A percentile compares a stretch with the other conserved stretches of the same genome.
phyloP scores from a whole-genome alignment of 2,888 invertebrate species.

The Caenorhabditis wallacei region DNA sequence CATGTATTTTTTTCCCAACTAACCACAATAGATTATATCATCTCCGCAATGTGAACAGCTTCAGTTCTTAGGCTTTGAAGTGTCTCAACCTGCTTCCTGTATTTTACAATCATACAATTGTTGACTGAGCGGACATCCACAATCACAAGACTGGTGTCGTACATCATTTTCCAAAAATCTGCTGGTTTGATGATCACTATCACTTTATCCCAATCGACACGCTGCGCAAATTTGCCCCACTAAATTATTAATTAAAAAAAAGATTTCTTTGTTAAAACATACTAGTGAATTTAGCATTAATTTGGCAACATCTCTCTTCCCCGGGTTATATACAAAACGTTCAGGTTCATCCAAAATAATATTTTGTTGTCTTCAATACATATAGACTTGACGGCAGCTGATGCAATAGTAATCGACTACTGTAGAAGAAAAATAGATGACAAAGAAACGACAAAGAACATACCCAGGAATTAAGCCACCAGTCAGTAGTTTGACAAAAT shows the following conservation, averaged over 20 bases:
- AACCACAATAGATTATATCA: neutral
- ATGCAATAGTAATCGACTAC: no score
- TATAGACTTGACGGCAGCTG: no score
- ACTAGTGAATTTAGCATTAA: slow-evolving; percentile 24
- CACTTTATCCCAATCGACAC: neutral
- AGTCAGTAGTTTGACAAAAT: no score
- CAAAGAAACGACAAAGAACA: no score
- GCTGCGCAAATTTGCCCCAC: slow-evolving; percentile 27
- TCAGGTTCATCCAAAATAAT: neutral
- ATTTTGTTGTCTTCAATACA: neutral
- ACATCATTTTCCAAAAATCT: neutral
- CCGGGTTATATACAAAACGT: neutral
- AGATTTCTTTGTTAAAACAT: neutral
- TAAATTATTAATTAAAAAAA: neutral
- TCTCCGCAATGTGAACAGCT: slow-evolving; percentile 1
- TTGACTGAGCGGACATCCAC: neutral
- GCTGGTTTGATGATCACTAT: neutral
- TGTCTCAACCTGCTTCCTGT: slow-evolving; percentile 2
- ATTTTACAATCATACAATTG: neutral
- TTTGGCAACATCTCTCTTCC: slow-evolving; percentile 13
- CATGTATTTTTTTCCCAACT: neutral
- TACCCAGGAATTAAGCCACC: no score
- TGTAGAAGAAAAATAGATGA: no score
- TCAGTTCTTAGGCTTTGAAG: slow-evolving; percentile 1
- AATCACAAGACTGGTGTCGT: neutral